Evolutionary conservation across 2,113 vertebrate genomes (phyloP).

Genomic region (Otolemur garnettii): DNA sequence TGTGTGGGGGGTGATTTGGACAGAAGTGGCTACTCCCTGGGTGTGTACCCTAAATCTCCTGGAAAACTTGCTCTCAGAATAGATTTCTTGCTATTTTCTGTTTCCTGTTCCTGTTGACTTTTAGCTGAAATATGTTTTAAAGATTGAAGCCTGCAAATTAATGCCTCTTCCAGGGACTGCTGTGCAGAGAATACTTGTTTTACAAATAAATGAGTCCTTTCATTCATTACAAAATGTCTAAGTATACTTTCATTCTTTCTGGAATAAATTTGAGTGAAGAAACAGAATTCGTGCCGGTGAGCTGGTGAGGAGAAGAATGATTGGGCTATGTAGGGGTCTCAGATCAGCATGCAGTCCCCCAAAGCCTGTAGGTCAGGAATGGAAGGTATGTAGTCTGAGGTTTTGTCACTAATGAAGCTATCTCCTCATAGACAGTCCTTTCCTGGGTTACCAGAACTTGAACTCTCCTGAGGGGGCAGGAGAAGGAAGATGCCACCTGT

Average conservation of each 20-base stretch:
- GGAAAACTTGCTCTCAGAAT: neutral
- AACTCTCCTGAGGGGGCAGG: neutral
- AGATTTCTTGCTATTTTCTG: neutral
- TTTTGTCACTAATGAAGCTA: neutral
- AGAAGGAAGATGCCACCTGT: accelerated
- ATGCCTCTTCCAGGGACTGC: neutral
- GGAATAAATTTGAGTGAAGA: neutral
- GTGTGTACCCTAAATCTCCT: neutral
- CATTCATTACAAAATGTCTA: neutral
- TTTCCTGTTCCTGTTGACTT: conserved; percentile 26
- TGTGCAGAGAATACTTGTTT: neutral
- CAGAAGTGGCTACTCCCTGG: neutral
- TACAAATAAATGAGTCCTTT: neutral
- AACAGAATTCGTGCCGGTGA: neutral
- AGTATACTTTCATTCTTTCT: neutral
- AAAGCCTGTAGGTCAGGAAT: accelerated
- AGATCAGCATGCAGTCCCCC: accelerated
- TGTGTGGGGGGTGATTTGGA: neutral
- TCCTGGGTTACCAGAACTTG: neutral
- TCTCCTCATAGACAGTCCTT: neutral
- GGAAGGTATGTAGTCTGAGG: neutral
- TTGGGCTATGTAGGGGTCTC: accelerated
- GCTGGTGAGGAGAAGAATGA: no score
- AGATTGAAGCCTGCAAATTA: neutral
- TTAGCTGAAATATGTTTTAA: neutral